Conservation (phyloP, 1,140 invertebrate genomes). For the Megathymus violae region DNA sequence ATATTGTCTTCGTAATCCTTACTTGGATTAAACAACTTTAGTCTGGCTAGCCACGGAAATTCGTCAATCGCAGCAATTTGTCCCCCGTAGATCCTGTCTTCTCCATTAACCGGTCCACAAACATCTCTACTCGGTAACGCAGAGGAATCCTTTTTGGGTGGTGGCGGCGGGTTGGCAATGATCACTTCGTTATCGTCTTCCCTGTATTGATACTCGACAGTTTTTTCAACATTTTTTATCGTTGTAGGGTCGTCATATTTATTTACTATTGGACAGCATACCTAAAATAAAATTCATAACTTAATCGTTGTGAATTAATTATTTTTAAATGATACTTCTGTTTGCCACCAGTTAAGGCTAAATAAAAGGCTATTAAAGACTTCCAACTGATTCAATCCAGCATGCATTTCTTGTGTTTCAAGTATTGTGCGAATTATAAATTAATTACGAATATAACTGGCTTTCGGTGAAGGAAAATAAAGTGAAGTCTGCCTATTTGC, state of each 20-base stretch:
- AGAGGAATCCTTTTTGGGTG: constrained; percentile 1
- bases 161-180: background rate
- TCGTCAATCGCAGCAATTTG: constrained; percentile 74
- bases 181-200: background rate
- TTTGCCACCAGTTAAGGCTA: too few relatives aligned
- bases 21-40: too few relatives aligned
- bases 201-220: background rate
- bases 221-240: background rate
- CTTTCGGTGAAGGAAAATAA: too few relatives aligned
- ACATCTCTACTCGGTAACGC: constrained; percentile 43
- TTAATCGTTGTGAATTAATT: too few relatives aligned
- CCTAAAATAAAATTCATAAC: constrained; percentile 43
- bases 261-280: constrained; percentile 41
- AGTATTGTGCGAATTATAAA: too few relatives aligned
- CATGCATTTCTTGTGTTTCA: too few relatives aligned
- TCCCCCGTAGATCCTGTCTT: constrained; percentile 53
- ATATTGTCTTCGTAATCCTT: too few relatives aligned
- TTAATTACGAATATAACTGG: too few relatives aligned
- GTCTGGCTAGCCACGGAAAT: constrained; percentile 87
- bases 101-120: constrained; percentile 44
- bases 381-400: too few relatives aligned
- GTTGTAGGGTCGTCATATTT: constrained; percentile 29
- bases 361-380: too few relatives aligned
- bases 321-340: too few relatives aligned
- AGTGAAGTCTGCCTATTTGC: too few relatives aligned